These are phyloP conservation scores for Tadarida brasiliensis DNA, from an alignment of 2,797 vertebrate species.

Conservation along the genomic window DNA sequence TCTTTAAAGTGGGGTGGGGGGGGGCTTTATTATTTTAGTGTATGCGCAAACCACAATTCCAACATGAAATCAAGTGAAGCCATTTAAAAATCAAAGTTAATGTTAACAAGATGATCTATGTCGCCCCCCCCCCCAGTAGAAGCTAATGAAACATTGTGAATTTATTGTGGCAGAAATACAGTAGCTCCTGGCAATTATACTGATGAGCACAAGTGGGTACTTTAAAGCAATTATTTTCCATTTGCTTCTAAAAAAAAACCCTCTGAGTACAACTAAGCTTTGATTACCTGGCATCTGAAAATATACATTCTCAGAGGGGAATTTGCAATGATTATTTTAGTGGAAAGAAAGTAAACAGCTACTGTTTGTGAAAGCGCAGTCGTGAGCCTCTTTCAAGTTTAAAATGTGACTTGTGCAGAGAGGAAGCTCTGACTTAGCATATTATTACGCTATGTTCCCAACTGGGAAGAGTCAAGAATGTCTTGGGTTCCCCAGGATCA, in stretches of 20 bases:
- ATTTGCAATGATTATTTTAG: conserved; percentile 77
- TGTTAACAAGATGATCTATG: conserved; percentile 80
- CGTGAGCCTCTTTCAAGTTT: conserved; percentile 70
- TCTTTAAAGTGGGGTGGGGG: conserved; percentile 27
- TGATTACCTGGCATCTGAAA: conserved; percentile 85
- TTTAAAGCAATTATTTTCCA: conserved; percentile 86
- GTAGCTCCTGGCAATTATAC: conserved; percentile 83
- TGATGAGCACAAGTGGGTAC: conserved; percentile 83
- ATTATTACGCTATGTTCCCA: not conserved
- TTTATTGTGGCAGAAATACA: conserved; percentile 83
- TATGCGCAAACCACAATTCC: conserved; percentile 49
- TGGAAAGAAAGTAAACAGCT: conserved; percentile 68
- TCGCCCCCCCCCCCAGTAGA: conserved; percentile 75
- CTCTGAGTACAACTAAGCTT: conserved; percentile 77
- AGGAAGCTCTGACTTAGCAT: not conserved
- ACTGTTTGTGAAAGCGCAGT: conserved; percentile 52
- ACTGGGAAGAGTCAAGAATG: conserved; percentile 19
- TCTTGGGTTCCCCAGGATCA: not conserved
- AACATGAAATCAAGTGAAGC: conserved; percentile 71
- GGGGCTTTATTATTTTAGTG: conserved; percentile 62
- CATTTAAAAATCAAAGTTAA: conserved; percentile 76
- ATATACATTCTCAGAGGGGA: conserved; percentile 79
- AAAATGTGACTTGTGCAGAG: conserved; percentile 71
- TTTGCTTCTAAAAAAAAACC: conserved; percentile 73
- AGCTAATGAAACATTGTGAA: conserved; percentile 85